phyloP scores from a whole-genome alignment of 2,797 vertebrate species.

The Phylloscopus collybita region DNA sequence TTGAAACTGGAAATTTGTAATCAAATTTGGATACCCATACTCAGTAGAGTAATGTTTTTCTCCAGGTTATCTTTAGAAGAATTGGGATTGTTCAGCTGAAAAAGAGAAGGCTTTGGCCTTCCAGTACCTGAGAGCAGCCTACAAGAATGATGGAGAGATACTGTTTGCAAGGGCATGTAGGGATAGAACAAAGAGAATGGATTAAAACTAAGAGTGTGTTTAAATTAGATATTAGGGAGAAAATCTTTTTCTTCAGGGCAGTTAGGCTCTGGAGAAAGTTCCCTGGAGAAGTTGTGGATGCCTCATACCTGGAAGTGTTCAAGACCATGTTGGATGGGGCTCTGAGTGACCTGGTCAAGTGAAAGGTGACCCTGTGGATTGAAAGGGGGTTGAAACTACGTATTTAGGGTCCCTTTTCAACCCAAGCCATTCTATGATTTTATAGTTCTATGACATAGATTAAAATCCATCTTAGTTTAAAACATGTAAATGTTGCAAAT shows the following conservation, averaged over 20 bases:
- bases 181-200: background rate
- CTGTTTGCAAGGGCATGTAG: background rate
- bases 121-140: background rate
- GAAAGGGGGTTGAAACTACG: background rate
- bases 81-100: background rate
- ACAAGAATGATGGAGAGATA: background rate
- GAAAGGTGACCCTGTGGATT: background rate
- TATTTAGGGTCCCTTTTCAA: background rate
- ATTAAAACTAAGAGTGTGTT: background rate
- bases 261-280: background rate
- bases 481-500: background rate
- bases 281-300: background rate
- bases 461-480: background rate
- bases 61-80: background rate
- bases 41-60: background rate
- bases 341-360: background rate
- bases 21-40: background rate
- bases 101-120: background rate
- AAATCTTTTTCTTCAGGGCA: background rate
- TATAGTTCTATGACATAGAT: background rate
- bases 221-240: background rate
- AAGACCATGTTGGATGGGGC: background rate
- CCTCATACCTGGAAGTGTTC: background rate
- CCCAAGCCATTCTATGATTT: background rate
- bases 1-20: background rate